Conservation (phyloP, 2,888 invertebrate species). For the Nymphalis c-album region DNA sequence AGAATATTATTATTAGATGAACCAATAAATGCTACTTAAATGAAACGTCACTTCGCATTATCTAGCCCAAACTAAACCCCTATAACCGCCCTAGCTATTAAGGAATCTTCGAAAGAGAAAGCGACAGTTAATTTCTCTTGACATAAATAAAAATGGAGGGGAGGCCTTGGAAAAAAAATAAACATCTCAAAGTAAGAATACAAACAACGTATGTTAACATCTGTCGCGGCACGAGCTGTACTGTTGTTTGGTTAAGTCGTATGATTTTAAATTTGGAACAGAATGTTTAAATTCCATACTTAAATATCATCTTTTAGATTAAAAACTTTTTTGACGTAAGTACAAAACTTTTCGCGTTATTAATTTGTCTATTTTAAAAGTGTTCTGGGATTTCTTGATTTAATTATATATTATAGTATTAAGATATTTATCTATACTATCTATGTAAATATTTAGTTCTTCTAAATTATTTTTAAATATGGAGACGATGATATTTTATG, state of each 20-base stretch:
- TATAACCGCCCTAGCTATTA: slow-evolving; percentile 57
- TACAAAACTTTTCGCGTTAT: neutral
- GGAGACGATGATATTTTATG: neutral
- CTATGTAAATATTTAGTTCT: too few relatives aligned
- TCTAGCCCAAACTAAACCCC: slow-evolving; percentile 33
- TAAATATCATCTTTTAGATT: too few relatives aligned
- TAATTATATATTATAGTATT: too few relatives aligned
- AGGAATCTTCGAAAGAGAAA: slow-evolving; percentile 60
- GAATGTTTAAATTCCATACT: neutral
- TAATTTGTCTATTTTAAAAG: too few relatives aligned
- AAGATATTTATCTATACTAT: too few relatives aligned
- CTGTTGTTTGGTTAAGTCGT: slow-evolving; percentile 50
- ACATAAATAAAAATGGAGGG: slow-evolving; percentile 74
- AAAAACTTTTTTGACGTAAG: too few relatives aligned
- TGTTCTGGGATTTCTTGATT: too few relatives aligned
- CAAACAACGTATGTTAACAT: slow-evolving; percentile 81
- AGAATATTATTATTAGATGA: neutral
- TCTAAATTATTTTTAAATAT: neutral
- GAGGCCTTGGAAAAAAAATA: slow-evolving; percentile 69
- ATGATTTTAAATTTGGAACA: slow-evolving; percentile 15
- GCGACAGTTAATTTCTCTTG: slow-evolving; percentile 75
- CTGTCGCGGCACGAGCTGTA: slow-evolving; percentile 73
- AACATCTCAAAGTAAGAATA: slow-evolving; percentile 79
- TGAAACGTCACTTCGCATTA: slow-evolving; percentile 18
- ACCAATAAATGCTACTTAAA: slow-evolving; percentile 9